Evolutionary conservation across 1,140 invertebrate species (phyloP).

Genomic region (Littorina saxatilis): DNA sequence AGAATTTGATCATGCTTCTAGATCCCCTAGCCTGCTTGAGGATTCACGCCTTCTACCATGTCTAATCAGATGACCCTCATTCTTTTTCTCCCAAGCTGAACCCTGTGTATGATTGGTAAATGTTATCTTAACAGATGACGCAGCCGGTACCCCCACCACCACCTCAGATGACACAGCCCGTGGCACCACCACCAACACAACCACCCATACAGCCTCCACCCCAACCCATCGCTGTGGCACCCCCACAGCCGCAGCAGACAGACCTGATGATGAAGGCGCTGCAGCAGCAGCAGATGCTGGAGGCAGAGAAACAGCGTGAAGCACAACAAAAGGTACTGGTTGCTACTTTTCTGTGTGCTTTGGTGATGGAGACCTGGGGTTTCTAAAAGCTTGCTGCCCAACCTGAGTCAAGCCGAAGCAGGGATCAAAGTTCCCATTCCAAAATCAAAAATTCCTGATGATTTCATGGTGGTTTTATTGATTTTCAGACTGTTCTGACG

Average conservation of each 20-base stretch:
- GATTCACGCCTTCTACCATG: no score
- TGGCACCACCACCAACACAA: conserved; percentile 12
- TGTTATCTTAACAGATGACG: neutral
- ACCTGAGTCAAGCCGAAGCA: neutral
- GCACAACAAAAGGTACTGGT: conserved; percentile 54
- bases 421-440: neutral
- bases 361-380: no score
- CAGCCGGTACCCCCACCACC: neutral
- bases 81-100: no score
- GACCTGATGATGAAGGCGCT: conserved; percentile 66
- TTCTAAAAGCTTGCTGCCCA: no score
- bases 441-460: no score
- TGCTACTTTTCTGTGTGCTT: neutral
- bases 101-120: no score
- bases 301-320: conserved; percentile 66
- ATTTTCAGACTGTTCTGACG: no score
- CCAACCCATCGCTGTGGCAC: conserved; percentile 31
- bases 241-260: conserved; percentile 37
- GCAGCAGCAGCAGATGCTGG: conserved; percentile 68
- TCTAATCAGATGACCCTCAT: no score
- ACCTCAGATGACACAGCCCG: conserved; percentile 20
- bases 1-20: no score
- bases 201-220: conserved; percentile 43
- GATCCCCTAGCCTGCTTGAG: no score
- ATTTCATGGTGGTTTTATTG: no score